Base-by-base conservation (phyloP, 2,888 invertebrate genomes). In the Plusia festucae region DNA sequence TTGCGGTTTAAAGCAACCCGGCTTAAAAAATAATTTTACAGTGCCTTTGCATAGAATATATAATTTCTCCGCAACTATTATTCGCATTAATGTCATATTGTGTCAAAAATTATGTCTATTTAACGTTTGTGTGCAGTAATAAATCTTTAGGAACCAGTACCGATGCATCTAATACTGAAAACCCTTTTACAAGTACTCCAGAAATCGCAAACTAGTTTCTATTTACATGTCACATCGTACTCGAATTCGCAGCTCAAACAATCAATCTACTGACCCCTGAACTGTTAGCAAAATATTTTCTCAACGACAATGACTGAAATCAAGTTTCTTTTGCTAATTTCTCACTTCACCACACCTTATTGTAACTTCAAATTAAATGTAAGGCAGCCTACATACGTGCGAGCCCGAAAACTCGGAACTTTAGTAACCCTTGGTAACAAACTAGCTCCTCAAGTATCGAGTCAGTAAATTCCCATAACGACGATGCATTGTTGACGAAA, bases 401-500 rank as follows among this genome's bases (percentile, higher is more conserved):
- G 72, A 76, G n/a, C 5, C 15, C 5, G 11, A 15, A 13, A 15
- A 34, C 60, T 76, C 72, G 80, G 67, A 78, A 82, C 81, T 81
- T 81, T 74, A 77, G 86, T 84, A 81, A 82, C 88, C 89, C 90
- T 83, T 84, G 67, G 88, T 75, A 83, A 84, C 86, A 79, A 82
- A 85, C 77, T 68, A 79, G 84, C 84, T 82, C 68, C 80, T 86
- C 85, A 82, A 86, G 85, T 85, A 79, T 79, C 79, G 75, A 78
- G 72, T 79, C 81, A 85, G 87, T 86, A 87, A 90, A 90, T 94
- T 93, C 94, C 93, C 93, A 93, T 92, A 91, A 88, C 86, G 70
- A 84, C 83, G 84, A 85, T 76, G 87, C 81, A 92, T 93, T 93
- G 94, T 93, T 94, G 93, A 92, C 92, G 87, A 89, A 91, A 93